Conservation (phyloP, 2,113 vertebrate genomes). For the Blennius ocellaris region DNA sequence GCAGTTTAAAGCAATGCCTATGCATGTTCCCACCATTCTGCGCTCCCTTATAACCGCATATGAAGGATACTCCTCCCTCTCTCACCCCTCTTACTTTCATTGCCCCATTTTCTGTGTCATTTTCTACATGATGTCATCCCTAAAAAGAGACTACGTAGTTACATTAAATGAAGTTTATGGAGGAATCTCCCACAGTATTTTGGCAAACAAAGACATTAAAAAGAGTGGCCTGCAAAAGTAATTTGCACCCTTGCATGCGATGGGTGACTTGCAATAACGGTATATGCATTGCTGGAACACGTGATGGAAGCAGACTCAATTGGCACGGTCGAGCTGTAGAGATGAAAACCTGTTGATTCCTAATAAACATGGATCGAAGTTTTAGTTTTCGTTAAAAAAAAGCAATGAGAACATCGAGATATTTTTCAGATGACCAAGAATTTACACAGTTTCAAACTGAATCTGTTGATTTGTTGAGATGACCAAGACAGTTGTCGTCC, state of each 20-base stretch:
- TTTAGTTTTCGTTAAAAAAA: too few species aligned
- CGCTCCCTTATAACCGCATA: slow-evolving; percentile 56
- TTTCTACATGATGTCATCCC: slow-evolving; percentile 69
- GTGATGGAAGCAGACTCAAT: slow-evolving; percentile 19
- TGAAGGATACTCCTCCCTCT: slow-evolving; percentile 51
- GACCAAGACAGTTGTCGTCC: too few species aligned
- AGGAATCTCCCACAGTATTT: slow-evolving; percentile 63
- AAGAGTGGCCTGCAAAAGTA: slow-evolving; percentile 47
- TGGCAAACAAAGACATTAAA: slow-evolving; percentile 74
- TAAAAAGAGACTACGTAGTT: slow-evolving; percentile 60
- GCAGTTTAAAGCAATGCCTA: slow-evolving; percentile 49
- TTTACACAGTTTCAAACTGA: too few species aligned
- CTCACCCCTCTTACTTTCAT: slow-evolving; percentile 65
- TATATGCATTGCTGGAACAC: not conserved
- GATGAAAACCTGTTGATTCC: too few species aligned
- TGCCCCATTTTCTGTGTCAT: slow-evolving; percentile 68
- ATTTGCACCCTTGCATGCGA: slow-evolving; percentile 35
- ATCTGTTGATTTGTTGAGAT: too few species aligned
- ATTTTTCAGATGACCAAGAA: too few species aligned
- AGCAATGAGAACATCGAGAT: too few species aligned
- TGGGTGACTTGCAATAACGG: slow-evolving; percentile 31
- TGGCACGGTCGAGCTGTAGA: not conserved
- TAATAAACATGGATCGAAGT: too few species aligned
- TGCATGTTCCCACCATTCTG: slow-evolving; percentile 59
- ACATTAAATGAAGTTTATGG: slow-evolving; percentile 69